Base-by-base conservation (phyloP, 2,888 invertebrate species). In the Helleia helle region DNA sequence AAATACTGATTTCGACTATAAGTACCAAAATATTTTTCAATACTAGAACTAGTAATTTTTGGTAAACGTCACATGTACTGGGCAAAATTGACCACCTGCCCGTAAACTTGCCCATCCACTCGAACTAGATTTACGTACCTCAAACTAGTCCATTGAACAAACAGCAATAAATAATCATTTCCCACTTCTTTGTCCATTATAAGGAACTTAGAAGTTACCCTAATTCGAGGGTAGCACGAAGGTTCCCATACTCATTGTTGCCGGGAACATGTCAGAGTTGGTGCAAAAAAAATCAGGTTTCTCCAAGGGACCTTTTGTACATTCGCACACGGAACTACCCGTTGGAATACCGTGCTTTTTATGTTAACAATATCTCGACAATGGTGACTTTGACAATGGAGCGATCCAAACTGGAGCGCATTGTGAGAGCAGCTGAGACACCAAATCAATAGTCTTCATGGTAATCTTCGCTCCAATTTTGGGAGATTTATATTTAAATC, bases 191-290 rank as follows among this genome's bases (percentile, higher is more conserved):
- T 30, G 30, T 30, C 13, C 18, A n/a, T n/a, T n/a, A n/a, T n/a
- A n/a, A n/a, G n/a, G 26, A 38, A 9, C 40, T 42, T 22, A 22
- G 18, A 36, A 38, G 41, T 38, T 38, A 28, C 38, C 41, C 38
- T 36, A 43, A 40, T 52, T 48, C 54, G 55, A 61, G 65, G 63
- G 65, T n/a, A n/a, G n/a, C n/a, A n/a, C n/a, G n/a, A n/a, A n/a
- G 70, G 70, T 81, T 80, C 81, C 80, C 77, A 79, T 75, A 72
- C 51, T 64, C 55, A 76, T 79, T 80, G 81, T 80, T 81, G 79
- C 75, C 76, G 64, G 68, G 73, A 79, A 79, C 80, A 77, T 79
- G 79, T 80, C 79, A 79, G 71, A 69, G 77, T 76, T 75, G 74
- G 75, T 74, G 71, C 48, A 71, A 70, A 72, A 71, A 72, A 71